Evolutionary conservation across 2,888 invertebrate species (phyloP).

Genomic region (Chrysina gloriosa): DNA sequence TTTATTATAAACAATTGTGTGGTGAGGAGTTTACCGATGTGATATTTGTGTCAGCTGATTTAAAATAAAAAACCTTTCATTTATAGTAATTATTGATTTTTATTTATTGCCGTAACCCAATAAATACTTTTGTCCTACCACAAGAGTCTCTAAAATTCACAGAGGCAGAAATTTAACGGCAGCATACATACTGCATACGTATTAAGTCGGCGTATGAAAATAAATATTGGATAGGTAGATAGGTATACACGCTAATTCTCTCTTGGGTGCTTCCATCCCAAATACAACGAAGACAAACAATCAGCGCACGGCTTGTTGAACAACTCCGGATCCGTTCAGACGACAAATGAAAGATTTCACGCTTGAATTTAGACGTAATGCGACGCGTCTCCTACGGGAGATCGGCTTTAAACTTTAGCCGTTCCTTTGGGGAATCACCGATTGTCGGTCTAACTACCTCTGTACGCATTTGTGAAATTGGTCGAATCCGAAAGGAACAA

Average conservation of each 20-base stretch:
- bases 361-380: constrained; percentile 22
- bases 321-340: constrained; percentile 15
- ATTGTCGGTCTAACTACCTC: constrained; percentile 7
- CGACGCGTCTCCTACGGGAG: constrained; percentile 29
- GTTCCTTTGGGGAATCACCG: constrained; percentile 31
- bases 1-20: no score
- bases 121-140: no score
- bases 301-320: constrained; percentile 22
- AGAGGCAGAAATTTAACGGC: no score
- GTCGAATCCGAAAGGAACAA: background rate
- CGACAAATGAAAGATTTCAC: constrained; percentile 33
- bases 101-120: no score
- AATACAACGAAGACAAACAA: constrained; percentile 24
- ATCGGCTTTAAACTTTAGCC: constrained; percentile 11
- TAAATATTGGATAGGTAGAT: background rate
- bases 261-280: constrained; percentile 10
- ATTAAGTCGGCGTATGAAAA: no score
- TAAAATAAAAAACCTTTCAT: no score
- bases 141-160: no score
- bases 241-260: background rate
- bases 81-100: no score
- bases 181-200: no score
- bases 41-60: no score
- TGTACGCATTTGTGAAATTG: background rate
- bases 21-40: no score